Conservation (phyloP, 2,797 vertebrate genomes). For the Enteromius trimaculatus region DNA sequence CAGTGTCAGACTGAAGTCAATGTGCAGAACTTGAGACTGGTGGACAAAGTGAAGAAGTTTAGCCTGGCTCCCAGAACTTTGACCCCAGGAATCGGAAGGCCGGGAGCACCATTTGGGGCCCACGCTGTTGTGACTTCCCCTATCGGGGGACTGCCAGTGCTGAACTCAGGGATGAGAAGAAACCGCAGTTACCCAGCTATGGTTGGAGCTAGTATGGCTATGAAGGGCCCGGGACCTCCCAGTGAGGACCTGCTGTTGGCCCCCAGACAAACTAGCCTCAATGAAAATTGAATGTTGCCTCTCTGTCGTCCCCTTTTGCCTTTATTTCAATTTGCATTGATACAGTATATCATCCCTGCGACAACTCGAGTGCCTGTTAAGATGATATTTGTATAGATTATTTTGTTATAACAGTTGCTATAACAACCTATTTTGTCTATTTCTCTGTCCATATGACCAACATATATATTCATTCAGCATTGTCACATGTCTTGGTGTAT, state of each 20-base stretch:
- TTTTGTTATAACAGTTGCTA: constrained; percentile 59
- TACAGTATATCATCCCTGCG: constrained; percentile 66
- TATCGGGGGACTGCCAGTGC: constrained; percentile 82
- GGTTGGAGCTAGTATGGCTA: constrained; percentile 98
- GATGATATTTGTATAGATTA: constrained; percentile 58
- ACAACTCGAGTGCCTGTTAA: constrained; percentile 85
- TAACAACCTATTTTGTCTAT: constrained; percentile 40
- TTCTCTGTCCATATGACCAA: constrained; percentile 28
- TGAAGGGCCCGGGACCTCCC: constrained; percentile 90
- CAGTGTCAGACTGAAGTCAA: constrained; percentile 88
- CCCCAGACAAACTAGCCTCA: constrained; percentile 83
- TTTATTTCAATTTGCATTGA: constrained; percentile 34
- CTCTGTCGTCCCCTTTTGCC: neutral
- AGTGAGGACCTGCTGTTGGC: constrained; percentile 85
- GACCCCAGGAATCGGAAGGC: constrained; percentile 73
- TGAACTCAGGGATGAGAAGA: constrained; percentile 88
- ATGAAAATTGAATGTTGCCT: constrained; percentile 67
- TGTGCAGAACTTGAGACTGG: constrained; percentile 87
- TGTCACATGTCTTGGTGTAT: constrained; percentile 27
- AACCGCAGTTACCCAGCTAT: constrained; percentile 95
- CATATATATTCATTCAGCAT: constrained; percentile 38
- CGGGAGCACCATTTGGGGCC: constrained; percentile 77
- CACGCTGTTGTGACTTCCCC: constrained; percentile 71
- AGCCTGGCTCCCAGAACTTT: constrained; percentile 80
- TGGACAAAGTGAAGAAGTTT: constrained; percentile 95